Percentiles rank a stretch among this genome's conserved stretches.
Evolutionary conservation across 2,797 vertebrate genomes (phyloP).

Genomic region (Myiotriccus ornatus): DNA sequence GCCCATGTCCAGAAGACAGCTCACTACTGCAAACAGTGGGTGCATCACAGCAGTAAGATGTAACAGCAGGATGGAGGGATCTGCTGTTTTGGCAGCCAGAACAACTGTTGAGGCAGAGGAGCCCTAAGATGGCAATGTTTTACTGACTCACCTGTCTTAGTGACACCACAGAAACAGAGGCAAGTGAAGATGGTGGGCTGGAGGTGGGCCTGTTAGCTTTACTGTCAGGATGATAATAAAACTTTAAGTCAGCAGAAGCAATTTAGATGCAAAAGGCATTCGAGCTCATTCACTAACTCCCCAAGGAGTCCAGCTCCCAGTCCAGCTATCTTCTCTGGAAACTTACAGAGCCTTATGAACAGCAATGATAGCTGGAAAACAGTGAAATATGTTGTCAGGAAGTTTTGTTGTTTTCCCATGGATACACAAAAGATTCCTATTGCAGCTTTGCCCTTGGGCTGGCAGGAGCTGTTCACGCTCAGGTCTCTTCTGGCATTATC

Average conservation of each 20-base stretch:
- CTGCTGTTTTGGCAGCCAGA: background rate
- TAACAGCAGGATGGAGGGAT: background rate
- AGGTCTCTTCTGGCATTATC: background rate
- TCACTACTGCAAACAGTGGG: background rate
- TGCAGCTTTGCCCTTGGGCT: background rate
- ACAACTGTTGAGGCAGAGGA: background rate
- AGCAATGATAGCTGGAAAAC: background rate
- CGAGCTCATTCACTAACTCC: background rate
- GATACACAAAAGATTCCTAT: background rate
- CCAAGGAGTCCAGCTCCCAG: background rate
- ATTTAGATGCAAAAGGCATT: background rate
- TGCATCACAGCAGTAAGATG: background rate
- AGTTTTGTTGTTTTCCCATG: background rate
- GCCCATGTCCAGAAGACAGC: background rate
- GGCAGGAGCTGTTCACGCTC: background rate
- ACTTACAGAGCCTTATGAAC: background rate
- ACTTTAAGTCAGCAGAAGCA: background rate
- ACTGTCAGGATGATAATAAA: background rate
- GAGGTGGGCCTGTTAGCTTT: background rate
- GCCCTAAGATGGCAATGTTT: background rate
- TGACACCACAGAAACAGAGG: background rate
- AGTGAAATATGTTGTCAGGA: background rate
- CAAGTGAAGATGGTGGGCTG: background rate
- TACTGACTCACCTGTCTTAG: background rate
- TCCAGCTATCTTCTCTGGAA: background rate